Evolutionary conservation across 2,797 vertebrate genomes (phyloP), one percentile per base, ranked within the genome.

Genomic region (Aulostomus chinensis): DNA sequence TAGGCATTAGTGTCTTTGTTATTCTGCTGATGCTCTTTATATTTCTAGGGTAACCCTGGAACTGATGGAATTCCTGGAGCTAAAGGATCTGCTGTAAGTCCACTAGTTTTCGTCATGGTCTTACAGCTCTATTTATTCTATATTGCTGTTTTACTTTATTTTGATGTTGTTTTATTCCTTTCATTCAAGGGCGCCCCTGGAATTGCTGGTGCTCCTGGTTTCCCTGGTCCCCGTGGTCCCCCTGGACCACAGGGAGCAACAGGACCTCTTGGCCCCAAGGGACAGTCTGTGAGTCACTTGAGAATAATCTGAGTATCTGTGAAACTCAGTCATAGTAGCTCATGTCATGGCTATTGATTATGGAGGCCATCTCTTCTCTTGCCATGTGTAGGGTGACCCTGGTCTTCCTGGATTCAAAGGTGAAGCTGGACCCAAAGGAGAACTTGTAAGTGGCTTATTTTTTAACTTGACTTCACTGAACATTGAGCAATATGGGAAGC

Each of bases 201-300:
- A 64, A 98, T 98, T 81, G 94, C 96, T 63, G 96, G 96, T n/a
- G 96, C 96, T 55, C 96, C 96, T 36, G 96, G 96, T 58, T 98
- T 98, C 78, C 96, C 96, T 1, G 96, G 96, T 0, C 96, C 96
- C 36, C 95, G 96, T 48, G 96, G 96, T 16, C 95, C 96, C 9
- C 96, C 96, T 4, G 96, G 96, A 58, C 96, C 96, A 49, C 96
- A 98, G 78, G 96, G 96, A 76, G 93, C 96, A 58, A 98, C 95
- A 25, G 96, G 96, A 72, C 89, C 96, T 49, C 89, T 97, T 37
- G 96, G 96, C 43, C 95, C 96, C 11, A 98, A 98, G 85, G 96
- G 96, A 78, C 95, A 96, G 81, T 85, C 91, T 87, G 96, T 97
- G 88, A 91, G 94, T 83, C 15, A 14, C 15, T 41, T 37, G 7